Evolutionary conservation across 2,113 vertebrate species (phyloP).

Genomic region (Candoia aspera): DNA sequence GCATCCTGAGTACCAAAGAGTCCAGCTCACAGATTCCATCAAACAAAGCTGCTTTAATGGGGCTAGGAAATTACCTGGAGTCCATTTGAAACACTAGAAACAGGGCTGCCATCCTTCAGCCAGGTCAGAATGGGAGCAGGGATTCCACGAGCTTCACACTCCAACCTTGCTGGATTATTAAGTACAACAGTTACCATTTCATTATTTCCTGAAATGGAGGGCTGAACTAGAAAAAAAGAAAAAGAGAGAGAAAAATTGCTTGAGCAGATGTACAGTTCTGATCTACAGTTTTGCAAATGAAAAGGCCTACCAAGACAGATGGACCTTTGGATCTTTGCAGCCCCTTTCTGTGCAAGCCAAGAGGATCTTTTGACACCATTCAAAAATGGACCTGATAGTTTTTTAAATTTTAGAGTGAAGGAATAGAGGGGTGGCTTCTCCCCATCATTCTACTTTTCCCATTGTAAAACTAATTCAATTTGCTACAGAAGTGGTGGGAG

Average conservation of each 20-base stretch:
- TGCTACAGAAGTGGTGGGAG: background rate
- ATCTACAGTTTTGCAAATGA: background rate
- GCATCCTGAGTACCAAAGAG: background rate
- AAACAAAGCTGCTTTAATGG: background rate
- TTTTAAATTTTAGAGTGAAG: background rate
- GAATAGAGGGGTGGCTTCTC: background rate
- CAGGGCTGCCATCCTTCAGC: conserved; percentile 94
- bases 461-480: background rate
- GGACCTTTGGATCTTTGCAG: background rate
- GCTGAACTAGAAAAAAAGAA: conserved; percentile 75
- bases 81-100: conserved; percentile 84
- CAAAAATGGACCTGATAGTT: too few relatives aligned
- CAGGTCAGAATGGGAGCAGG: conserved; percentile 91
- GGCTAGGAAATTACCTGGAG: conserved; percentile 79
- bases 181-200: conserved; percentile 84
- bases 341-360: background rate
- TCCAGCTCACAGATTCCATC: background rate
- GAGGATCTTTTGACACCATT: background rate
- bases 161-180: conserved; percentile 84
- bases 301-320: background rate
- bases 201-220: conserved; percentile 84
- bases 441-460: too few relatives aligned
- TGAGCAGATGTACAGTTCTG: background rate
- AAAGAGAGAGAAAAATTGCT: background rate
- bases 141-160: conserved; percentile 92